Evolutionary conservation across 2,113 vertebrate species (phyloP), one percentile per base, ranked within the genome.

Genomic region (Variabilichromis moorii): DNA sequence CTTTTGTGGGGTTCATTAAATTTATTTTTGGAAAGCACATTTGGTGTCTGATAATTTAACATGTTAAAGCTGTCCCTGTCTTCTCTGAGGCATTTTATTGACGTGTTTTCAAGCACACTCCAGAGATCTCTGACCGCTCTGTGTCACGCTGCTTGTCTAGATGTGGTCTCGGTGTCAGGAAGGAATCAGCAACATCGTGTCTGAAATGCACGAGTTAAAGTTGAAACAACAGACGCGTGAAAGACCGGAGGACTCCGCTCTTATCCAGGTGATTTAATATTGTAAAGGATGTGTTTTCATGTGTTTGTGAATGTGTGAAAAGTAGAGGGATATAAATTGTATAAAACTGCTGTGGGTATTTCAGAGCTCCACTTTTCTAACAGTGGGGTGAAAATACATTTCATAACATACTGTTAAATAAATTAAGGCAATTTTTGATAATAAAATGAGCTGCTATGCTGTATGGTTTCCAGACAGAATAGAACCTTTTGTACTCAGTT

Each of bases 201-300:
- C 88, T 47, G 94, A 87, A 14, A 94, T 99, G 87, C 93, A 81
- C 3, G 89, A 96, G 83, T 90, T 98, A 81, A 96, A 96, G 80
- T 81, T 97, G 40, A 94, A 90, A 86, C 91, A 93, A 91, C 93
- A 93, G 40, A 96, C 96, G 47, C 96, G 96, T 14, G 90, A 94
- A 54, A 93, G 94, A 26, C 90, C 95, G 0, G 97, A 96, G 76
- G 96, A 96, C 59, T 95, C 51, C 17, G 93, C 95, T 66, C 84
- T 95, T 17, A 51, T 93, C 10, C 96, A 98, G 98, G 98, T 99
- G 96, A 81, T 53, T 54, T 45, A 7, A n/a, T 33, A 33, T 51
- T 31, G 28, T 51, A 33, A 33, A 51, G 26, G 26, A 28, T 19
- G 10, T 57, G 14, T 21, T 35, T 80, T 81, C n/a, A 47, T 26